Evolutionary conservation across 2,113 vertebrate genomes (phyloP).

Genomic region (Anhinga anhinga): DNA sequence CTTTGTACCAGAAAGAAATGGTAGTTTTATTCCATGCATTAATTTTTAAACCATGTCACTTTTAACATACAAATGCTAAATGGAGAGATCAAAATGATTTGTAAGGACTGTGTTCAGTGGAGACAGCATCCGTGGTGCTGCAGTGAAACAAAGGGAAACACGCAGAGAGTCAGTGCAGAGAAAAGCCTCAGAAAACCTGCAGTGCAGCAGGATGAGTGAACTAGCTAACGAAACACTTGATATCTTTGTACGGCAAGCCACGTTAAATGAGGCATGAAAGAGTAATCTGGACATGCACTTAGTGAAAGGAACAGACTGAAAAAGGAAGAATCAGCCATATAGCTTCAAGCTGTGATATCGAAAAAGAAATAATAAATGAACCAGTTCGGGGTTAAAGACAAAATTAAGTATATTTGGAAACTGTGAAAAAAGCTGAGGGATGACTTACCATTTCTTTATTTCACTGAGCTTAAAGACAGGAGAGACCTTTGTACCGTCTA

Average conservation of each 20-base stretch:
- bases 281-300: constrained; percentile 48
- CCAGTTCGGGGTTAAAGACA: neutral
- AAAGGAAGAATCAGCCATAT: neutral
- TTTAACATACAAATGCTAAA: neutral
- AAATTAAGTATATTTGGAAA: neutral
- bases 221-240: constrained; percentile 37
- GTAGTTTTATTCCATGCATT: neutral
- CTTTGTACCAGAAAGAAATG: neutral
- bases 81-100: neutral
- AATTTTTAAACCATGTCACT: neutral
- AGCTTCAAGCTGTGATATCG: constrained; percentile 16
- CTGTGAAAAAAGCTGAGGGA: neutral
- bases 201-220: constrained; percentile 60
- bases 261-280: constrained; percentile 61
- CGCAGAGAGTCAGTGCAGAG: neutral
- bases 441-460: neutral
- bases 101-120: neutral
- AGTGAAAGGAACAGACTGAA: constrained; percentile 8
- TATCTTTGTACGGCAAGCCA: constrained; percentile 49
- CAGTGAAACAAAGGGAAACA: constrained; percentile 10
- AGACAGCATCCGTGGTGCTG: neutral
- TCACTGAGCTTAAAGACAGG: neutral
- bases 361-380: constrained; percentile 22
- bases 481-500: neutral
- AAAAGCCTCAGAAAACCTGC: constrained; percentile 59